Percentiles rank a stretch among this genome's conserved stretches.
Evolutionary conservation across 1,140 invertebrate species (phyloP).

Genomic region (Sitobion miscanthi): DNA sequence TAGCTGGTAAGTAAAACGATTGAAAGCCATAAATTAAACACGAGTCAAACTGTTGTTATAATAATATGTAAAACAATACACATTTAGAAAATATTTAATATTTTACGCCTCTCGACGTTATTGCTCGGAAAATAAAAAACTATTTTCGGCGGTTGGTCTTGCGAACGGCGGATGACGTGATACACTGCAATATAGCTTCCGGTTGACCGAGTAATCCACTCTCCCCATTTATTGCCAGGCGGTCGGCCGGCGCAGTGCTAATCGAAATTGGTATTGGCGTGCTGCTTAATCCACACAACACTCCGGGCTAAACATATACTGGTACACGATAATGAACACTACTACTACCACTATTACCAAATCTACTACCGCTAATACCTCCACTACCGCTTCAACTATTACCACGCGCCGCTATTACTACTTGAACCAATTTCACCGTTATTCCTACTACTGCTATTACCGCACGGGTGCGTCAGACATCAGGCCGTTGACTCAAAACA

Average conservation of each 20-base stretch:
- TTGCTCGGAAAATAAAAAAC: not conserved
- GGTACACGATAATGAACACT: not conserved
- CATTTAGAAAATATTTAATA: not conserved
- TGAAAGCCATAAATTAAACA: not conserved
- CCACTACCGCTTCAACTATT: not conserved
- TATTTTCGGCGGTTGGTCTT: not conserved
- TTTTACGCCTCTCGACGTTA: not conserved
- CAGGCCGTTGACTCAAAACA: not conserved
- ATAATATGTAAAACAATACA: too few species aligned
- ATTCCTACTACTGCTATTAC: not conserved
- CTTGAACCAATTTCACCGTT: not conserved
- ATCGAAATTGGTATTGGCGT: conserved; percentile 8
- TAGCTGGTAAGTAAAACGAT: not conserved
- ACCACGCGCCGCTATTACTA: not conserved
- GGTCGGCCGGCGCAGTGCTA: not conserved
- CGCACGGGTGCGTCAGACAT: not conserved
- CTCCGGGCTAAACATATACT: not conserved
- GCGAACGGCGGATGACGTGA: not conserved
- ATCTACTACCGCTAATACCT: not conserved
- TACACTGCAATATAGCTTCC: not conserved
- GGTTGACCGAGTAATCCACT: not conserved
- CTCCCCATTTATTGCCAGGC: not conserved
- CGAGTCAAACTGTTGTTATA: not conserved
- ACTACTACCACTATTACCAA: not conserved
- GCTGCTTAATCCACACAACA: conserved; percentile 6